Evolutionary conservation across 2,797 vertebrate species (phyloP), one percentile per base, ranked within the genome.

Genomic region (Scolopax bukidnonensis): DNA sequence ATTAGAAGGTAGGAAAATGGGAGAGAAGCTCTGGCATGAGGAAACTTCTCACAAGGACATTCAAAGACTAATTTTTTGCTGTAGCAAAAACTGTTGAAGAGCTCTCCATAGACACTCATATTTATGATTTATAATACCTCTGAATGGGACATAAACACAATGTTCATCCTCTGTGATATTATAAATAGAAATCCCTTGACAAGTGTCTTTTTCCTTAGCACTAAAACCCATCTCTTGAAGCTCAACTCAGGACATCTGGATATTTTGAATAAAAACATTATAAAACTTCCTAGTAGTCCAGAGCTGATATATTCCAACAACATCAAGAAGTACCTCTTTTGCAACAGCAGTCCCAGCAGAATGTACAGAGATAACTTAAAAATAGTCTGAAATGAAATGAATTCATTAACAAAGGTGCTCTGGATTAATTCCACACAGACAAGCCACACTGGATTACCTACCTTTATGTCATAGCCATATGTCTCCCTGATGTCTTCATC

Each of bases 401-500:
- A 50, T 81, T 53, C 27, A 75, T 41, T 9, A 36, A 47, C 82
- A 20, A 20, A 82, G 12, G 13, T 61, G 24, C 18, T 82, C 48
- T 53, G 13, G 11, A 70, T n/a, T 68, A 74, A 64, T 30, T 76
- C 43, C 74, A 77, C 6, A 12, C 19, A 67, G 32, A 70, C 13
- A 70, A 85, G 40, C 10, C 56, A 36, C 27, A 56, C 0, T 21
- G 40, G 20, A 57, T 16, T 61, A 77, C 68, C 77, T 48, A 99
- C 99, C 98, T 99, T 99, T 94, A 99, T 97, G 88, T 99, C 99
- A 30, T 99, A 99, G 82, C 99, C 99, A 2, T 99, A 99, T 0
- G 99, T 99, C 95, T 99, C 99, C 90, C 99, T 98, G 95, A 99
- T 99, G 95, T 99, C 99, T 97, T 99, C 99, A 79, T 99, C 99